Percentiles rank a stretch among this genome's conserved stretches.
These are phyloP conservation scores for Saguinus imperator DNA, from an alignment of 2,113 vertebrate genomes.

Conservation along the genomic window DNA sequence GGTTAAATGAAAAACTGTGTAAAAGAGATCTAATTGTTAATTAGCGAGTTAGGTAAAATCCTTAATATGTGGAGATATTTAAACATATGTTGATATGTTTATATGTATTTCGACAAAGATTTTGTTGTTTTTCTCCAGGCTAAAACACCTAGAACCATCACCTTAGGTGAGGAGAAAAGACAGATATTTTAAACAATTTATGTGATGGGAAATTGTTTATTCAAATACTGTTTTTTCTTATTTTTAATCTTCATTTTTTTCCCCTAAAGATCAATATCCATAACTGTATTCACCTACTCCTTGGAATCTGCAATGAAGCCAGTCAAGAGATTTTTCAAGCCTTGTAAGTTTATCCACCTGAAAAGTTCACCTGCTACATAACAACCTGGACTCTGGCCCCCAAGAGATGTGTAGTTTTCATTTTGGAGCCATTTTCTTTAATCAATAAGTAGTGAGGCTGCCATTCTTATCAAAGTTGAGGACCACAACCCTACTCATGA, in stretches of 20 bases:
- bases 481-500: conserved; percentile 21
- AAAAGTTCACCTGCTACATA: not conserved
- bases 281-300: not conserved
- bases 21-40: not conserved
- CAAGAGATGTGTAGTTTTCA: not conserved
- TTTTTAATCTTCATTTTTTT: not conserved
- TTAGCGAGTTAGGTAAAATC: not conserved
- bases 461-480: conserved; percentile 8
- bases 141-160: not conserved
- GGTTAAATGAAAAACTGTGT: not conserved
- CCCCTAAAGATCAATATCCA: not conserved
- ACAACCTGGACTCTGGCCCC: not conserved
- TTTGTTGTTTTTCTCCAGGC: not conserved
- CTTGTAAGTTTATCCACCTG: no score
- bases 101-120: not conserved
- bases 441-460: conserved; percentile 8
- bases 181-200: not conserved
- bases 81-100: not conserved
- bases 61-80: not conserved
- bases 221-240: not conserved
- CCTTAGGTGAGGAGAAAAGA: not conserved
- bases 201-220: not conserved
- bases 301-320: not conserved
- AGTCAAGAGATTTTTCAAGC: not conserved
- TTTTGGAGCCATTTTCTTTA: not conserved